A percentile compares a stretch with the other conserved stretches of the same genome.
Evolutionary conservation across 53 echinoderm and acorn worm species (phyloP).

Genomic region (Holothuria scabra): DNA sequence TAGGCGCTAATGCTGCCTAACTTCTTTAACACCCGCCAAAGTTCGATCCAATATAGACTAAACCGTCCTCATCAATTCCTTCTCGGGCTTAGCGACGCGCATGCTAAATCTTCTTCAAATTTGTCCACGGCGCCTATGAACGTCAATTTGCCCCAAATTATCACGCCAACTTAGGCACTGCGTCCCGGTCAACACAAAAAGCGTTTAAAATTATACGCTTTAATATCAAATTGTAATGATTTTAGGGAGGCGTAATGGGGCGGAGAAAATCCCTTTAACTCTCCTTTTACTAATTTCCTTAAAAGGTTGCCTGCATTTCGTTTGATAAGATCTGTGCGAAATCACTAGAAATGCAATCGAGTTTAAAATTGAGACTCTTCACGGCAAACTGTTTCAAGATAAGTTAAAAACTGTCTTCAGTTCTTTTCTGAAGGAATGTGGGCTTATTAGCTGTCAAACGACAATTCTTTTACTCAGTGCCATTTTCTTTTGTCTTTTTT

Average conservation of each 20-base stretch:
- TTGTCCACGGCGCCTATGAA: conserved; percentile 44
- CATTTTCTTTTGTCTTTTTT: no score
- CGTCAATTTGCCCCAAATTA: conserved; percentile 41
- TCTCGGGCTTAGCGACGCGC: conserved; percentile 17
- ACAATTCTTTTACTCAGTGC: no score
- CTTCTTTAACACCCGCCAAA: no score
- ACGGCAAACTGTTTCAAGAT: conserved; percentile 7
- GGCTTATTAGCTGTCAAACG: no score
- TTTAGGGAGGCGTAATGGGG: conserved; percentile 43
- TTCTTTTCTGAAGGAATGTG: no score
- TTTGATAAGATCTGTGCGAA: no score
- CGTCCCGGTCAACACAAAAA: conserved; percentile 45
- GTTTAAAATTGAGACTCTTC: neutral
- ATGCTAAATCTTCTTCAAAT: conserved; percentile 13
- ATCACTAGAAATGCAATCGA: conserved; percentile 13
- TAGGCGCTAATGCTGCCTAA: no score
- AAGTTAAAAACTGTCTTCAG: no score
- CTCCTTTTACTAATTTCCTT: conserved; percentile 16
- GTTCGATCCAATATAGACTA: no score
- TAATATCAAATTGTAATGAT: conserved; percentile 41
- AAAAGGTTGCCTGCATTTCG: conserved; percentile 9
- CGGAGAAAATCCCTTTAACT: conserved; percentile 28
- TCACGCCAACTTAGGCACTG: conserved; percentile 22
- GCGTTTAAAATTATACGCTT: conserved; percentile 46
- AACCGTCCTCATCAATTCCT: no score